Conservation (phyloP, 2,113 vertebrate species). For the Carettochelys insculpta region DNA sequence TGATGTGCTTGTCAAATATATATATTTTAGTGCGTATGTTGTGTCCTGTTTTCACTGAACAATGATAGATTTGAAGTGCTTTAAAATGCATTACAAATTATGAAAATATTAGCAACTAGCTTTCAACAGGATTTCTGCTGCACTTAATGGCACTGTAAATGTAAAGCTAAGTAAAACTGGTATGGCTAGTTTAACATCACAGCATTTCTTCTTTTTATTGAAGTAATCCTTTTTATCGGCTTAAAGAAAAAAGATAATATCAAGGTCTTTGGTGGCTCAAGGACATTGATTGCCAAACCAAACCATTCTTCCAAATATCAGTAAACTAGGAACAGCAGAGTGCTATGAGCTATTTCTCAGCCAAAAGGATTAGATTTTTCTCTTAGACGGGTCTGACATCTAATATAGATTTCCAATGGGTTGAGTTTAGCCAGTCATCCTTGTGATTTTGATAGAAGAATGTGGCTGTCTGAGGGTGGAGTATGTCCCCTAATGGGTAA, state of each 20-base stretch:
- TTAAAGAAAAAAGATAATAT: slow-evolving; percentile 59
- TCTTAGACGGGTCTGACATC: slow-evolving; percentile 71
- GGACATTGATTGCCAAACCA: slow-evolving; percentile 64
- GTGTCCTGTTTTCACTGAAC: neutral
- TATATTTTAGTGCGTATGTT: neutral
- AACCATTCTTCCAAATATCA: slow-evolving; percentile 73
- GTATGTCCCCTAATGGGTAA: slow-evolving; percentile 61
- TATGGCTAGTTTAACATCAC: neutral
- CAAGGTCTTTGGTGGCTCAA: slow-evolving; percentile 64
- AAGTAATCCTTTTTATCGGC: slow-evolving; percentile 39
- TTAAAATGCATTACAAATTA: neutral
- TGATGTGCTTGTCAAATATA: neutral
- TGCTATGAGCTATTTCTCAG: slow-evolving; percentile 74
- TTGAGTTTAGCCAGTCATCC: slow-evolving; percentile 69
- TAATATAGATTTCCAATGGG: slow-evolving; percentile 77
- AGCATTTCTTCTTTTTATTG: neutral
- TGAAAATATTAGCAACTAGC: neutral
- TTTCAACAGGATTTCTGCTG: neutral
- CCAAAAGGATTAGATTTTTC: slow-evolving; percentile 76
- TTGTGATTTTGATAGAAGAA: slow-evolving; percentile 60
- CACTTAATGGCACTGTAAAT: neutral
- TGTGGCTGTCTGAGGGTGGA: slow-evolving; percentile 53
- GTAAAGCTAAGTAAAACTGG: neutral
- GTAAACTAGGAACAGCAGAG: slow-evolving; percentile 60
- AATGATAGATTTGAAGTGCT: neutral